These are phyloP conservation scores for Hypomecis atomaria DNA, from an alignment of 2,888 invertebrate species.

Conservation along the genomic window DNA sequence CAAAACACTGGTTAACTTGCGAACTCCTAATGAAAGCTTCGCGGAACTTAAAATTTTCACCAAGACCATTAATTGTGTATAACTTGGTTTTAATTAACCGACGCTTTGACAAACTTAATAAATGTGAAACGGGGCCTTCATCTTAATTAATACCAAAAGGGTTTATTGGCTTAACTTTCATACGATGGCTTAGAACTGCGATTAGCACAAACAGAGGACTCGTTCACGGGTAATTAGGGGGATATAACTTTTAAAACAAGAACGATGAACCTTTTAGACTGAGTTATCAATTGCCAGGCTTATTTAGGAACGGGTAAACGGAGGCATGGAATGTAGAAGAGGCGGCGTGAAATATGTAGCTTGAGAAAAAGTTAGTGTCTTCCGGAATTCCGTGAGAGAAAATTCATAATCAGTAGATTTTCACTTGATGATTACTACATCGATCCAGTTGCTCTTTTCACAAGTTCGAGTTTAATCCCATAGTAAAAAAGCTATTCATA, in stretches of 20 bases:
- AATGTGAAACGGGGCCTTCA: conserved; percentile 54
- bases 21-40: conserved; percentile 19
- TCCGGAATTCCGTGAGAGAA: too few species aligned
- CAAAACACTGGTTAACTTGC: conserved; percentile 27
- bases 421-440: too few species aligned
- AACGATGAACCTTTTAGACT: conserved; percentile 15
- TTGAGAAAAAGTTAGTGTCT: too few species aligned
- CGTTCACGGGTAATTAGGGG: conserved; percentile 25
- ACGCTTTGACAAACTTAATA: conserved; percentile 60
- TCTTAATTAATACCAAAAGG: conserved; percentile 60
- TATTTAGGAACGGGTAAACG: not conserved
- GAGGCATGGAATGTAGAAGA: not conserved
- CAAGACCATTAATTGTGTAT: conserved; percentile 57
- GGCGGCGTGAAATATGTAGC: too few species aligned
- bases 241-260: conserved; percentile 23
- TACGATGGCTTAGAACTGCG: conserved; percentile 33
- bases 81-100: conserved; percentile 62
- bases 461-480: too few species aligned
- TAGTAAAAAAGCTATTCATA: too few species aligned
- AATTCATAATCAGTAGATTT: too few species aligned
- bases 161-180: conserved; percentile 52
- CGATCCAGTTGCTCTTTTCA: too few species aligned
- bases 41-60: conserved; percentile 40
- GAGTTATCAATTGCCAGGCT: not conserved
- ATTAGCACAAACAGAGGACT: conserved; percentile 32